These are phyloP conservation scores for Heliconius aoede DNA, from an alignment of 2,888 invertebrate genomes.

Conservation along the genomic window DNA sequence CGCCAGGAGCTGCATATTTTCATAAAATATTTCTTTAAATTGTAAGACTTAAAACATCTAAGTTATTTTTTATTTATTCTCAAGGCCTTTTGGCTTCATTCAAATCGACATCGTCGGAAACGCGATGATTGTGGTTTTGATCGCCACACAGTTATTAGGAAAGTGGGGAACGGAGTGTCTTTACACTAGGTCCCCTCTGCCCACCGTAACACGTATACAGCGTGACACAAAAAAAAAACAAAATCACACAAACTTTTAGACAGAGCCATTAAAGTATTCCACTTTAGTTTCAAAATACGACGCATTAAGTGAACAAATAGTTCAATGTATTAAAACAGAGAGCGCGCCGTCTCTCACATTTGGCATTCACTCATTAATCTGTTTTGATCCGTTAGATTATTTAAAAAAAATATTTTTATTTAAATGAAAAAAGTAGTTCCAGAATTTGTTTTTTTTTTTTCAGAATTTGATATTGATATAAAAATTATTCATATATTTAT, in stretches of 20 bases:
- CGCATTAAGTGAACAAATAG: conserved; percentile 58
- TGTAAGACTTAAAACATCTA: no score
- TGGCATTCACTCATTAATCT: conserved; percentile 28
- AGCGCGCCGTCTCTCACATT: conserved; percentile 53
- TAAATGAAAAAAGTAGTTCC: not conserved
- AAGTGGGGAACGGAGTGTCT: no score
- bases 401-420: not conserved
- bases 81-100: no score
- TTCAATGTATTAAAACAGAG: conserved; percentile 50
- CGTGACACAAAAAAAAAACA: not conserved
- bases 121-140: no score
- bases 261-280: conserved; percentile 59
- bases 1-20: no score
- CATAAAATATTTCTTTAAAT: no score
- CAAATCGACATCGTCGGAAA: no score
- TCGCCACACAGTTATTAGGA: no score
- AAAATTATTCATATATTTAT: not conserved
- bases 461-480: not conserved
- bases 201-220: no score
- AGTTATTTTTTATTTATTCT: no score
- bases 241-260: conserved; percentile 36
- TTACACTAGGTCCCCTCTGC: no score
- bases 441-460: not conserved
- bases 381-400: conserved; percentile 15
- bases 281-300: conserved; percentile 51